phyloP scores from a whole-genome alignment of 2,113 vertebrate genomes.

The Pungitius pungitius region DNA sequence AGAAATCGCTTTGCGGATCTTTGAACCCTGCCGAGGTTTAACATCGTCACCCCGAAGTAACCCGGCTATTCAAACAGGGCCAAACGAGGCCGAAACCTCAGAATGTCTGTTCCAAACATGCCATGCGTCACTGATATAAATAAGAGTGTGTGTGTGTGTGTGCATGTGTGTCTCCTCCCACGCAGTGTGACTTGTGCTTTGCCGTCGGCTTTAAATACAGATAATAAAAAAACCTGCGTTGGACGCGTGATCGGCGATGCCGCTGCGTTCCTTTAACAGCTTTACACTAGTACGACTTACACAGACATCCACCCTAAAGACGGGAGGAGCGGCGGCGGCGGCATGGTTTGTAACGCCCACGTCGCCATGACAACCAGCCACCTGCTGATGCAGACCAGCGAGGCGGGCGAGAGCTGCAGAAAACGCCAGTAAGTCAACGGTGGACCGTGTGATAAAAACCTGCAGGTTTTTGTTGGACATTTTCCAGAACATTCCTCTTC shows the following conservation, averaged over 20 bases:
- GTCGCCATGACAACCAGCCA: too few relatives aligned
- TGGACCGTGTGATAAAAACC: neutral
- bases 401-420: neutral
- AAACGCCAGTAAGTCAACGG: too few relatives aligned
- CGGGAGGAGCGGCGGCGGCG: too few relatives aligned
- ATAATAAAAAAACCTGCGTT: too few relatives aligned
- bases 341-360: neutral
- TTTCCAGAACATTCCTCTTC: constrained; percentile 66
- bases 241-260: too few relatives aligned
- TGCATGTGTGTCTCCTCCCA: neutral
- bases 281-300: too few relatives aligned
- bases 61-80: constrained; percentile 22
- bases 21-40: constrained; percentile 18
- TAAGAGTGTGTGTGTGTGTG: neutral
- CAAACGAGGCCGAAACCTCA: constrained; percentile 14
- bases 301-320: neutral
- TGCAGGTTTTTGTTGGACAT: constrained; percentile 1
- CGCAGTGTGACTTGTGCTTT: too few relatives aligned
- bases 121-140: neutral
- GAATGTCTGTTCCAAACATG: constrained; percentile 13
- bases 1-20: neutral
- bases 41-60: constrained; percentile 15
- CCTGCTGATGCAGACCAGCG: neutral
- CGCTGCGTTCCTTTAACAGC: too few relatives aligned
- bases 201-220: too few relatives aligned